A percentile compares a stretch with the other conserved stretches of the same genome.
phyloP scores from a whole-genome alignment of 2,113 vertebrate species.

The Patagioenas fasciata region DNA sequence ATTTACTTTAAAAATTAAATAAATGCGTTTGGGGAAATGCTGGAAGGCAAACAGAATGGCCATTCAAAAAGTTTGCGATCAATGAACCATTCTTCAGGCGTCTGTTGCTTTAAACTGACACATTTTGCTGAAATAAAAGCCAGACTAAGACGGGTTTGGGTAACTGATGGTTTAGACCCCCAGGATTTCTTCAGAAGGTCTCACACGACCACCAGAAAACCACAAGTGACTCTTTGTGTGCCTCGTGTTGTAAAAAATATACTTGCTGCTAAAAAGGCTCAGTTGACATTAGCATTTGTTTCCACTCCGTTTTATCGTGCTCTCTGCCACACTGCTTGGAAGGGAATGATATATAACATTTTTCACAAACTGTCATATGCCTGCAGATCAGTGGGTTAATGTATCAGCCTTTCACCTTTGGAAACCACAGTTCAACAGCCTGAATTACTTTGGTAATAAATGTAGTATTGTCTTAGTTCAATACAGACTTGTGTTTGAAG shows the following conservation, averaged over 20 bases:
- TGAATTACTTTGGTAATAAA: conserved; percentile 44
- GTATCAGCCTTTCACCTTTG: conserved; percentile 55
- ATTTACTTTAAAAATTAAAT: neutral
- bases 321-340: neutral
- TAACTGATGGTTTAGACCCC: conserved; percentile 15
- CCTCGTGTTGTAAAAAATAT: neutral
- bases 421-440: conserved; percentile 47
- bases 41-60: neutral
- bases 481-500: conserved; percentile 13
- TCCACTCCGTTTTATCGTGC: neutral
- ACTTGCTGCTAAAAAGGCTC: neutral
- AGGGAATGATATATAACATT: neutral
- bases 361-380: neutral
- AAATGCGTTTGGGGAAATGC: neutral
- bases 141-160: neutral
- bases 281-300: neutral
- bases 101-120: neutral
- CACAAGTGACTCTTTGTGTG: neutral
- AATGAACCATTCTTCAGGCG: neutral
- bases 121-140: neutral
- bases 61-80: neutral
- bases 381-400: conserved; percentile 42
- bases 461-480: conserved; percentile 26
- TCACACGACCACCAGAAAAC: neutral
- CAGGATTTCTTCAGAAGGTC: neutral